Conservation (phyloP, 2,888 invertebrate species). For the Steinernema hermaphroditum region DNA sequence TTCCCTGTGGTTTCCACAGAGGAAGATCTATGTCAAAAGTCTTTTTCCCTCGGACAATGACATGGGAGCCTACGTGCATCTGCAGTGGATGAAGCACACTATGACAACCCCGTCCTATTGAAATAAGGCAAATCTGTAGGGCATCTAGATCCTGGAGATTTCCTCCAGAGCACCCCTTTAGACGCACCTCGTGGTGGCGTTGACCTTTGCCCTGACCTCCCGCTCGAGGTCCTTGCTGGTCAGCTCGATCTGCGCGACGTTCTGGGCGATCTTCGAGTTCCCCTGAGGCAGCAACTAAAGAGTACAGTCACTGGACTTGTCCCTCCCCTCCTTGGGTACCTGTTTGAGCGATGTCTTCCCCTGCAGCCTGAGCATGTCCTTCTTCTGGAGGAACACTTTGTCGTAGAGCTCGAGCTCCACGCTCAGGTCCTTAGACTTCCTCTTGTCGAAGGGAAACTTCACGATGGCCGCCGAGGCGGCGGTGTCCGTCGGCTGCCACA, state of each 20-base stretch:
- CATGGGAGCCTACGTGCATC: too few relatives aligned
- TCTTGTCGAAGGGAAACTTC: conserved; percentile 65
- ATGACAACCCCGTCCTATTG: too few relatives aligned
- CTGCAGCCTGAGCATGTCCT: conserved; percentile 46
- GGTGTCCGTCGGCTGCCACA: conserved; percentile 65
- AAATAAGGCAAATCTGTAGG: too few relatives aligned
- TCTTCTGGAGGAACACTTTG: conserved; percentile 68
- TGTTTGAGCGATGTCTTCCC: conserved; percentile 41
- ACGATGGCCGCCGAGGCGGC: conserved; percentile 61
- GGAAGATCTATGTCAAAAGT: too few relatives aligned
- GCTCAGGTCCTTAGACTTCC: conserved; percentile 47
- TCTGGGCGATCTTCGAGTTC: conserved; percentile 63
- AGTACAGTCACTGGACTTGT: not conserved
- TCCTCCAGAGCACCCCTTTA: too few relatives aligned
- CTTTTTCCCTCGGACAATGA: too few relatives aligned
- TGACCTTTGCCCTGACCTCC: conserved; percentile 56
- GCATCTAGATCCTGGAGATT: too few relatives aligned
- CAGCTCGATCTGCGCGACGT: conserved; percentile 62
- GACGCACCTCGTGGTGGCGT: conserved; percentile 60
- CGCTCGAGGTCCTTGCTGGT: conserved; percentile 54
- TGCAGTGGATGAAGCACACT: too few relatives aligned
- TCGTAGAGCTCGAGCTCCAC: conserved; percentile 62
- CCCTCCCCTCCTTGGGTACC: conserved; percentile 21
- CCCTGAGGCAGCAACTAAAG: conserved; percentile 66
- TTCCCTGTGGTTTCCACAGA: too few relatives aligned